Evolutionary conservation across 2,113 vertebrate genomes (phyloP).

Genomic region (Delphinus delphis): DNA sequence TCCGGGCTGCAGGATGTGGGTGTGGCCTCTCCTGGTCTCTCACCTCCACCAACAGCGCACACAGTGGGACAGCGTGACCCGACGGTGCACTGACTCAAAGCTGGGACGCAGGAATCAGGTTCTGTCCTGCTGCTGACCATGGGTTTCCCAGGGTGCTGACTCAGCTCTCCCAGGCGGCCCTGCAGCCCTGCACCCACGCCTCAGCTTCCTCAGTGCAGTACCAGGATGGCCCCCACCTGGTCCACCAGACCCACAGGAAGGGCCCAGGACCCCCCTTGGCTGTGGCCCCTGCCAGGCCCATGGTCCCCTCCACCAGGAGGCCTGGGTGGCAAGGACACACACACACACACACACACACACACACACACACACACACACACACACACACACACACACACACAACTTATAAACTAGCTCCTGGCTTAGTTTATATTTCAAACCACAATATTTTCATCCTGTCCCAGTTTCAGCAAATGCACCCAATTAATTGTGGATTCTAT

Average conservation of each 20-base stretch:
- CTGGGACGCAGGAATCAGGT: not conserved
- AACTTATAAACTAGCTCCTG: too few species aligned
- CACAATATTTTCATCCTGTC: not conserved
- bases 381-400: too few species aligned
- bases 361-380: too few species aligned
- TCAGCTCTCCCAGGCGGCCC: not conserved
- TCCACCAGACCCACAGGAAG: not conserved
- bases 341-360: not conserved
- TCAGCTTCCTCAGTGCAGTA: not conserved
- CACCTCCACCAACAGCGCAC: fast-evolving
- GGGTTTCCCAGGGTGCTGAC: not conserved
- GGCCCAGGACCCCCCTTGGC: not conserved
- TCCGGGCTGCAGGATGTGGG: not conserved
- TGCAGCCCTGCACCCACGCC: not conserved
- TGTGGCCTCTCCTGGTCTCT: not conserved
- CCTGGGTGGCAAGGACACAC: not conserved
- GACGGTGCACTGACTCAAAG: not conserved
- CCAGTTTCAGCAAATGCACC: constrained; percentile 28
- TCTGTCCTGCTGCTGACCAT: not conserved
- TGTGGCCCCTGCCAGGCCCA: not conserved
- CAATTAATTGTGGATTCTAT: not conserved
- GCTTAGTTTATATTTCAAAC: constrained; percentile 27
- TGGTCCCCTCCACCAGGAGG: not conserved
- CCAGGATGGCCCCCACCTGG: fast-evolving
- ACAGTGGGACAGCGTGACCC: not conserved